A percentile compares a stretch with the other conserved stretches of the same genome.
phyloP scores from a whole-genome alignment of 2,113 vertebrate species.

The Perca flavescens region DNA sequence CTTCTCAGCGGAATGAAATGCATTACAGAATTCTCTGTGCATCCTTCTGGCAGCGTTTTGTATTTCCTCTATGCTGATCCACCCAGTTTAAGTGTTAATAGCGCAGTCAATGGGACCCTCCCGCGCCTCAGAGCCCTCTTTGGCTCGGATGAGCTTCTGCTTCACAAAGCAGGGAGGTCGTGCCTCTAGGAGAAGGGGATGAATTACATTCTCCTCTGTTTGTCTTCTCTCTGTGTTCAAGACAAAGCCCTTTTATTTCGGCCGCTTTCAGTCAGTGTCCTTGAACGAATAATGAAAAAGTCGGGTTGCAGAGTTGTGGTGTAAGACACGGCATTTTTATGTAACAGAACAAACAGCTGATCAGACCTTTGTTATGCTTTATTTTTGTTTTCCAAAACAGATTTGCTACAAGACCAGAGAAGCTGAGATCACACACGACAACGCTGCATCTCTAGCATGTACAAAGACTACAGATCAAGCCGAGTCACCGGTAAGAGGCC shows the following conservation, averaged over 20 bases:
- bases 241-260: constrained; percentile 53
- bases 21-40: constrained; percentile 67
- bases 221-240: constrained; percentile 61
- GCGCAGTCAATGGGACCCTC: constrained; percentile 75
- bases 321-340: constrained; percentile 16
- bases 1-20: constrained; percentile 74
- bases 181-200: constrained; percentile 58
- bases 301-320: not conserved
- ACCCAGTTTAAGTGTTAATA: constrained; percentile 76
- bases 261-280: constrained; percentile 37
- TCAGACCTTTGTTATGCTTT: constrained; percentile 44
- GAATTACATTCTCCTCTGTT: constrained; percentile 64
- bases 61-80: constrained; percentile 70
- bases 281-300: constrained; percentile 53
- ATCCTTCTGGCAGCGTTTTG: constrained; percentile 65
- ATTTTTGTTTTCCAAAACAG: constrained; percentile 66
- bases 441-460: constrained; percentile 72
- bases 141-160: constrained; percentile 70
- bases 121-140: constrained; percentile 63
- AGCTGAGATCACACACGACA: constrained; percentile 39
- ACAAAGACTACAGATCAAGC: constrained; percentile 80
- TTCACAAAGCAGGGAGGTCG: constrained; percentile 73
- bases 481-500: constrained; percentile 79
- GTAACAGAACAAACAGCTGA: constrained; percentile 46
- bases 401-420: constrained; percentile 41